Conservation (phyloP, 2,888 invertebrate species). For the Anagyrus pseudococci region DNA sequence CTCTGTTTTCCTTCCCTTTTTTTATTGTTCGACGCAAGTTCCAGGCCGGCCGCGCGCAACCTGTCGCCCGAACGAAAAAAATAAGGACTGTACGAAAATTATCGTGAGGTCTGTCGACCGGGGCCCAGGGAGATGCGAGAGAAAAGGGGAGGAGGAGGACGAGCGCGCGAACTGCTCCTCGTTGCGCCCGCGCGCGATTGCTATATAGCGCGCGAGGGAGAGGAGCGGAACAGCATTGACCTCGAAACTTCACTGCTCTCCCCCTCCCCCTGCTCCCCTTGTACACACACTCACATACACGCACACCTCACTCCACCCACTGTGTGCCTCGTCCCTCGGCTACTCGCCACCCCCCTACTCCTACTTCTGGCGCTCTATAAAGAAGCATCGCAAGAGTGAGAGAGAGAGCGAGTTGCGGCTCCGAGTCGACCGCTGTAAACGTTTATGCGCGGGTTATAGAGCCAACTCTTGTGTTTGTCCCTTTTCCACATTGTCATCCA, state of each 20-base stretch:
- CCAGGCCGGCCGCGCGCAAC: slow-evolving; percentile 23
- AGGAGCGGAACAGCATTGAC: slow-evolving; percentile 25
- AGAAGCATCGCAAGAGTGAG: too few species aligned
- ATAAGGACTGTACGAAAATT: slow-evolving; percentile 20
- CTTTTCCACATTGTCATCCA: too few species aligned
- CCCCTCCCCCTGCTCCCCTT: too few species aligned
- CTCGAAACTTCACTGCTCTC: slow-evolving; percentile 26
- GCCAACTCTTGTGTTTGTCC: neutral
- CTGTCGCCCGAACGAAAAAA: slow-evolving; percentile 26
- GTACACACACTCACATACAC: slow-evolving; percentile 2
- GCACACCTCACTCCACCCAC: neutral
- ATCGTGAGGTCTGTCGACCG: neutral
- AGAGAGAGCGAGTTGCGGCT: neutral
- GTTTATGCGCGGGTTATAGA: neutral
- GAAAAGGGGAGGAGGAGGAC: neutral
- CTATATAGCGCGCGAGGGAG: neutral
- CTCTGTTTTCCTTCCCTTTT: neutral
- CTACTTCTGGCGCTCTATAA: too few species aligned
- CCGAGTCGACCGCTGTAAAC: neutral
- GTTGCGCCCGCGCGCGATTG: neutral
- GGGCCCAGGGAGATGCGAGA: neutral
- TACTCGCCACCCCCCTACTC: too few species aligned
- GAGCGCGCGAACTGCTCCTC: too few species aligned
- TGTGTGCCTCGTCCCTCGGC: neutral
- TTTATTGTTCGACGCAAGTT: neutral